Evolutionary conservation across 2,888 invertebrate species (phyloP).

Genomic region (Tetanocera ferruginea): DNA sequence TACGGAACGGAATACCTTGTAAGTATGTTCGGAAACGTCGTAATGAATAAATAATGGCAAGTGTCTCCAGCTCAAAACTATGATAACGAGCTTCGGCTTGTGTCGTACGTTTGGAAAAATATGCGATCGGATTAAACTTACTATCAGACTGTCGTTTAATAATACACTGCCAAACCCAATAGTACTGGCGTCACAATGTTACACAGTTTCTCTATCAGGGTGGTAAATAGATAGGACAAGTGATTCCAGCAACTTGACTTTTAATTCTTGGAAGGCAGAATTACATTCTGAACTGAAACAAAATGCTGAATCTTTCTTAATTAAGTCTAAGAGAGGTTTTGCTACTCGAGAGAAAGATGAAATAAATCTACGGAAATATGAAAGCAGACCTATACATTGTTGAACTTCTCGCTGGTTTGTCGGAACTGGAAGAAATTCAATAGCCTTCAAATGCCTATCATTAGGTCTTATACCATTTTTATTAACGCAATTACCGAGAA

Average conservation of each 20-base stretch:
- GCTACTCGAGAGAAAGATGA: too few species aligned
- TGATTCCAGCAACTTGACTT: not conserved
- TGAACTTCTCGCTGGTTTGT: slow-evolving; percentile 25
- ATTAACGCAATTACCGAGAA: too few species aligned
- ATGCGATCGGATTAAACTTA: slow-evolving; percentile 38
- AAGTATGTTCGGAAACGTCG: slow-evolving; percentile 38
- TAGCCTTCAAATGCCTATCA: too few species aligned
- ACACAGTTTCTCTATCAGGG: slow-evolving; percentile 24
- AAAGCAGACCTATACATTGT: slow-evolving; percentile 16
- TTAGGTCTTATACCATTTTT: slow-evolving; percentile 15
- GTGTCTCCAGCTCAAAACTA: slow-evolving; percentile 61
- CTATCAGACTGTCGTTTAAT: slow-evolving; percentile 32
- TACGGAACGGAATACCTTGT: too few species aligned
- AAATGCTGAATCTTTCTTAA: slow-evolving; percentile 14
- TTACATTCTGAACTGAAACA: not conserved
- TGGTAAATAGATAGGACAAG: slow-evolving; percentile 36
- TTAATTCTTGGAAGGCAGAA: slow-evolving; percentile 7
- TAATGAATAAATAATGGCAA: slow-evolving; percentile 47
- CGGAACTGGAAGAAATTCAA: too few species aligned
- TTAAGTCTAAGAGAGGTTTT: too few species aligned
- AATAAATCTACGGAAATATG: slow-evolving; percentile 30
- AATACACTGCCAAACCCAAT: slow-evolving; percentile 39
- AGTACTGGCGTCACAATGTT: slow-evolving; percentile 41
- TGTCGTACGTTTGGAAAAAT: slow-evolving; percentile 3
- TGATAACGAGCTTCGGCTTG: slow-evolving; percentile 50